These are phyloP conservation scores for Chelidonichthys spinosus DNA, from an alignment of 2,797 vertebrate genomes.

Conservation along the genomic window DNA sequence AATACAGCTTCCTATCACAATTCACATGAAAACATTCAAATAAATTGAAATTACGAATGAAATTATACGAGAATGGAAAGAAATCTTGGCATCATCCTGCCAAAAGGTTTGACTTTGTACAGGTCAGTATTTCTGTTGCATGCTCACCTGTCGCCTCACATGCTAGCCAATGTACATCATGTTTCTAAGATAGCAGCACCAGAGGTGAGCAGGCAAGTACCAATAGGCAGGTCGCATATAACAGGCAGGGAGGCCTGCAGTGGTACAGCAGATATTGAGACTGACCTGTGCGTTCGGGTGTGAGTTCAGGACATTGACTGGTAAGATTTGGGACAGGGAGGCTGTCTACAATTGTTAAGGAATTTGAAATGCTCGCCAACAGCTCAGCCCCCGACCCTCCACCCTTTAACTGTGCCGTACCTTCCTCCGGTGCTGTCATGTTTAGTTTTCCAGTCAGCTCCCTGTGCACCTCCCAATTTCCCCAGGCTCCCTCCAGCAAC, in stretches of 20 bases:
- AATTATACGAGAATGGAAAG: neutral
- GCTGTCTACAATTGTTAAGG: slow-evolving; percentile 37
- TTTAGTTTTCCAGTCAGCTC: slow-evolving; percentile 76
- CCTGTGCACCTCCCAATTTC: slow-evolving; percentile 38
- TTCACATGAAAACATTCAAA: slow-evolving; percentile 23
- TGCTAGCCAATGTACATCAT: slow-evolving; percentile 24
- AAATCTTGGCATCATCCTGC: neutral
- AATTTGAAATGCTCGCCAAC: slow-evolving; percentile 26
- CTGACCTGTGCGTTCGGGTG: slow-evolving; percentile 47
- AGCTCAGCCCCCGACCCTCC: neutral
- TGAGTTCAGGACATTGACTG: slow-evolving; percentile 47
- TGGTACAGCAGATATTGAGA: slow-evolving; percentile 70
- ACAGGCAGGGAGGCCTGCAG: slow-evolving; percentile 38
- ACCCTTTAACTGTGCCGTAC: slow-evolving; percentile 37
- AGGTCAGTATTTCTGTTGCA: slow-evolving; percentile 42
- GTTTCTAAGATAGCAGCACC: slow-evolving; percentile 52
- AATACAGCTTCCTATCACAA: slow-evolving; percentile 10
- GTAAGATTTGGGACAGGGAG: slow-evolving; percentile 22
- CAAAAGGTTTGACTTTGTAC: slow-evolving; percentile 27
- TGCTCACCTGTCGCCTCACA: slow-evolving; percentile 40
- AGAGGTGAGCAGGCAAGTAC: slow-evolving; percentile 23
- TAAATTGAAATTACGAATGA: slow-evolving; percentile 4
- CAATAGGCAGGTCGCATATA: slow-evolving; percentile 35
- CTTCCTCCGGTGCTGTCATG: slow-evolving; percentile 55
- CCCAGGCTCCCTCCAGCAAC: slow-evolving; percentile 38